These are phyloP conservation scores for Eleutherodactylus coqui DNA, from an alignment of 2,797 vertebrate genomes.

Conservation along the genomic window DNA sequence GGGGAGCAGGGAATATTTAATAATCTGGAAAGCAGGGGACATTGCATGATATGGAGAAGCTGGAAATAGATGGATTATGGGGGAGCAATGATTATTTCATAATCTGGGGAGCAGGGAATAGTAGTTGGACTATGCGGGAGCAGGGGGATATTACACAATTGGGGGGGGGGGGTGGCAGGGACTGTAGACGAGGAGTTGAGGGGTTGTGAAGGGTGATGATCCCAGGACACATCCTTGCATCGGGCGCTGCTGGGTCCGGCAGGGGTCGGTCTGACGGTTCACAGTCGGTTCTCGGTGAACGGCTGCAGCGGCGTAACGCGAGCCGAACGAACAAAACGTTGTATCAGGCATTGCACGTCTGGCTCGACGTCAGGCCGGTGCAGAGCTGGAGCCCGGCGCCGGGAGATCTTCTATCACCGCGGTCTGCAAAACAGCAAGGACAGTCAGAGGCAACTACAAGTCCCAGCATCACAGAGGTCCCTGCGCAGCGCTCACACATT, in stretches of 20 bases:
- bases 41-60: neutral
- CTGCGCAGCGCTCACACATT: neutral
- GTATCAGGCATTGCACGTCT: conserved; percentile 98
- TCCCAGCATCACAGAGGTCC: neutral
- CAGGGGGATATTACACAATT: neutral
- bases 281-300: conserved; percentile 72
- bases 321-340: conserved; percentile 99
- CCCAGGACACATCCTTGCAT: neutral
- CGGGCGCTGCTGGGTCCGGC: neutral
- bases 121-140: neutral
- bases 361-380: conserved; percentile 97
- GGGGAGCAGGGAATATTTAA: neutral
- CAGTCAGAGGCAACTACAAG: conserved; percentile 21
- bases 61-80: neutral
- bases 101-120: neutral
- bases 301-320: conserved; percentile 99
- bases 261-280: too few relatives aligned
- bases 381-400: conserved; percentile 68
- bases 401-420: neutral
- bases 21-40: neutral
- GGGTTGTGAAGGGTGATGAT: neutral
- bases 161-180: neutral
- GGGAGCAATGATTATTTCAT: neutral
- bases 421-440: conserved; percentile 3
- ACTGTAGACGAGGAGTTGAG: neutral